Evolutionary conservation across 2,888 invertebrate species (phyloP).

Genomic region (Volucella inflata): DNA sequence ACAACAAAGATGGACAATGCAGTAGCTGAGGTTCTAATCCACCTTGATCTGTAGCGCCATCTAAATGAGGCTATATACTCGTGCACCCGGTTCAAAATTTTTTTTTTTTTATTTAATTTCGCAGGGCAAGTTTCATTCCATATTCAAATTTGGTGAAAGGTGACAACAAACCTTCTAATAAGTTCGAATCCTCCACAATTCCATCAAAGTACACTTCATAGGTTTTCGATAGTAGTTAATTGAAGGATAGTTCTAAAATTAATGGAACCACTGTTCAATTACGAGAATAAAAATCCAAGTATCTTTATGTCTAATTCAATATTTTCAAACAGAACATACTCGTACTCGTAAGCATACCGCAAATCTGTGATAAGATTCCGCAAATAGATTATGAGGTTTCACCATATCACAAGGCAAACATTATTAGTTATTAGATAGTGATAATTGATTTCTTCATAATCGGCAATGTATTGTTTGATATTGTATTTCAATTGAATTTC

Average conservation of each 20-base stretch:
- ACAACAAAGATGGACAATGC: too few species aligned
- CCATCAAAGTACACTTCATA: too few species aligned
- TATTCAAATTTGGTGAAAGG: background rate
- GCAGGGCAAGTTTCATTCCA: background rate
- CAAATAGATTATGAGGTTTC: constrained; percentile 7
- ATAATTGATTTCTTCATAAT: constrained; percentile 26
- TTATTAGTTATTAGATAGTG: constrained; percentile 3
- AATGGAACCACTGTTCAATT: too few species aligned
- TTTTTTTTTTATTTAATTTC: background rate
- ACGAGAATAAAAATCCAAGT: too few species aligned
- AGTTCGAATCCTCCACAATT: too few species aligned
- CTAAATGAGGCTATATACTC: too few species aligned
- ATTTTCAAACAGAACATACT: background rate
- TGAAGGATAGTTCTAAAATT: too few species aligned
- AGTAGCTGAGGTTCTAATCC: too few species aligned
- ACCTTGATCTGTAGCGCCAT: too few species aligned
- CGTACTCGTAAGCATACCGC: background rate
- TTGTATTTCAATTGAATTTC: background rate
- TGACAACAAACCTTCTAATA: background rate
- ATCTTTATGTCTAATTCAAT: background rate
- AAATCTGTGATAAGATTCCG: constrained; percentile 3
- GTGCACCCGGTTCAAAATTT: too few species aligned
- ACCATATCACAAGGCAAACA: constrained; percentile 13
- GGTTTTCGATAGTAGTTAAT: too few species aligned
- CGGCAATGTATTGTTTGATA: constrained; percentile 19